Evolutionary conservation across 2,888 invertebrate species (phyloP).

Genomic region (Mythimna albipuncta): DNA sequence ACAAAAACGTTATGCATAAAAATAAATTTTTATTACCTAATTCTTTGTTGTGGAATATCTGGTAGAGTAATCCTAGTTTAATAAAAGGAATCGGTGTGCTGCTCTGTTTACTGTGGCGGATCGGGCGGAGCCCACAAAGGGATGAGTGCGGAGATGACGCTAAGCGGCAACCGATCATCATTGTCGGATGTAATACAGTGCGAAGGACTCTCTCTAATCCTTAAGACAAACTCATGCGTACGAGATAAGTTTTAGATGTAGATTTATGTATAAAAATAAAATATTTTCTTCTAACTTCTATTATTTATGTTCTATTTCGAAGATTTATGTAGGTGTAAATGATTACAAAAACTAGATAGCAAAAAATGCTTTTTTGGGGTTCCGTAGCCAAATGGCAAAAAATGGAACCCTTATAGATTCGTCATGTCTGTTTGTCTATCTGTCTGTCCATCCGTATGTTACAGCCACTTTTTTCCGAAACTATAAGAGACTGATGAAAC

Average conservation of each 20-base stretch:
- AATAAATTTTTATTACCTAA: constrained; percentile 29
- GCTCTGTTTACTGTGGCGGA: constrained; percentile 36
- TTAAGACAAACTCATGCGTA: neutral
- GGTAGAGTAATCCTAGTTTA: constrained; percentile 51
- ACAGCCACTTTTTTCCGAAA: too few species aligned
- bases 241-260: neutral
- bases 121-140: constrained; percentile 17
- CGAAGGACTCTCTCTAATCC: constrained; percentile 35
- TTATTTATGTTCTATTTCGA: too few species aligned
- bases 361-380: too few species aligned
- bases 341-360: too few species aligned
- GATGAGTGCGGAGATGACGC: constrained; percentile 41
- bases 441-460: too few species aligned
- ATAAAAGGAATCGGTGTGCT: constrained; percentile 39
- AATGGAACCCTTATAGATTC: too few species aligned
- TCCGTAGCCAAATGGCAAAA: too few species aligned
- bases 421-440: too few species aligned
- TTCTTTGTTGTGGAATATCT: constrained; percentile 39
- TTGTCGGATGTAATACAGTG: constrained; percentile 17
- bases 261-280: neutral
- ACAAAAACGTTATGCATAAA: constrained; percentile 41
- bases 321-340: neutral
- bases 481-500: too few species aligned
- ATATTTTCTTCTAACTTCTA: neutral
- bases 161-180: constrained; percentile 54